Evolutionary conservation across 2,888 invertebrate species (phyloP), one percentile per base, ranked within the genome.

Genomic region (Stenurella melanura): DNA sequence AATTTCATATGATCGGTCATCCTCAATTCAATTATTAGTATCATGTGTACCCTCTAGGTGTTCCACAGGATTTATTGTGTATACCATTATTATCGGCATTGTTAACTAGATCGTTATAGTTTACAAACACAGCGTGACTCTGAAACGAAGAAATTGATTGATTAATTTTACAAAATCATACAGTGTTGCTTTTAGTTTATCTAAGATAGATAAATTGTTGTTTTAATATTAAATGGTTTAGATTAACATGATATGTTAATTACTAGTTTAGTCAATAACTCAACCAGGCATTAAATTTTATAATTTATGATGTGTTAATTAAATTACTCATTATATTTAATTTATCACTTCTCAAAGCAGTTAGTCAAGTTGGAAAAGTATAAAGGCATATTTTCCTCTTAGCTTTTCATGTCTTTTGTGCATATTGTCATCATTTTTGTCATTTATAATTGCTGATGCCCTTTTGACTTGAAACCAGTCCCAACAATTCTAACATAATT

Each of bases 1-100:
- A 64, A 42, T 21, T 18, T 42, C 56, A 68, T 56, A 56, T 68
- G 19, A 26, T 68, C 54, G 67, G 67, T 68, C 21, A 21, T 68
- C 67, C 54, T 68, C 67, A 57, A 69, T 69, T 69, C 34, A 69
- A 69, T 57, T 56, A 69, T 69, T 15, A 34, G 69, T 69, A 69
- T 69, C 69, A 30, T 34, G 17, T 57, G 69, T 58, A 30, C 30
- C 69, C 57, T 6, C 34, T 18, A 57, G 69, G 61, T 61, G 61
- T 50, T 50, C 50, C n/a, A 50, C 50, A n/a, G 50, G 50, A 50
- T 50, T 50, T 50, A 50, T 50, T 50, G 64, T 19, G 18, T 17
- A 15, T 17, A 19, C 64, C 64, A 64, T 64, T 64, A 64, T 64
- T 19, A 38, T 64, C 42, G 18, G 19, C 64, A 64, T 64, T 64